phyloP scores from a whole-genome alignment of 2,113 vertebrate genomes.

The Oryzias celebensis region DNA sequence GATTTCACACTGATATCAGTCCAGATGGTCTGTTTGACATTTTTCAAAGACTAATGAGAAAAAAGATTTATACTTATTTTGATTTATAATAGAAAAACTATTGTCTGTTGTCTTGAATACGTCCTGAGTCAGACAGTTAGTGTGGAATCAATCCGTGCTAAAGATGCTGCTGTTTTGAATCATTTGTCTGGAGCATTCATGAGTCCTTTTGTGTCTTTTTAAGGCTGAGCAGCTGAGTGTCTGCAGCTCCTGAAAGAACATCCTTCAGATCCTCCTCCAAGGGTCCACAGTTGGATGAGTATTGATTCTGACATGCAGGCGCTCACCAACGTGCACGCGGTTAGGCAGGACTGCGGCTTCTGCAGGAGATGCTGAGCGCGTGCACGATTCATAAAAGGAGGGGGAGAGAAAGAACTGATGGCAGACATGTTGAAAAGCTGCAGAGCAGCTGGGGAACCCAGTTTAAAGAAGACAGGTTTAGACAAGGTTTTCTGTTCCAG shows the following conservation, averaged over 20 bases:
- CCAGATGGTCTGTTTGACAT: too few relatives aligned
- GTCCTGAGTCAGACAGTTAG: too few relatives aligned
- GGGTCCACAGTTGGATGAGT: constrained; percentile 8
- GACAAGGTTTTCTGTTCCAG: constrained; percentile 40
- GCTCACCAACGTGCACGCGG: constrained; percentile 5
- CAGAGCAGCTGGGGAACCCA: constrained; percentile 27
- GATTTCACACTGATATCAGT: too few relatives aligned
- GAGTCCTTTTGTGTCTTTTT: too few relatives aligned
- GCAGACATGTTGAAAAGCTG: constrained; percentile 11
- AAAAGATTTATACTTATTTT: too few relatives aligned
- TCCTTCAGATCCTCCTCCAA: constrained; percentile 14
- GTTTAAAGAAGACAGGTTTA: constrained; percentile 23
- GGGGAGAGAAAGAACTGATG: neutral
- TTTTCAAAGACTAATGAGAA: too few relatives aligned
- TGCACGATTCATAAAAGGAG: constrained; percentile 7
- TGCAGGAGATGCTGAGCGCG: neutral
- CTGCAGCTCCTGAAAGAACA: constrained; percentile 1
- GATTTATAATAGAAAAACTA: too few relatives aligned
- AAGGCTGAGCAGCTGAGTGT: neutral
- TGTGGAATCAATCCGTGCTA: too few relatives aligned
- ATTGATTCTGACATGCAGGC: constrained; percentile 35
- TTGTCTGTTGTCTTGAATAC: too few relatives aligned
- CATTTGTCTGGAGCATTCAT: too few relatives aligned
- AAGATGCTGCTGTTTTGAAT: too few relatives aligned
- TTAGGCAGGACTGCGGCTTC: constrained; percentile 8